phyloP scores from a whole-genome alignment of 2,113 vertebrate species.

The Polypterus bichir region DNA sequence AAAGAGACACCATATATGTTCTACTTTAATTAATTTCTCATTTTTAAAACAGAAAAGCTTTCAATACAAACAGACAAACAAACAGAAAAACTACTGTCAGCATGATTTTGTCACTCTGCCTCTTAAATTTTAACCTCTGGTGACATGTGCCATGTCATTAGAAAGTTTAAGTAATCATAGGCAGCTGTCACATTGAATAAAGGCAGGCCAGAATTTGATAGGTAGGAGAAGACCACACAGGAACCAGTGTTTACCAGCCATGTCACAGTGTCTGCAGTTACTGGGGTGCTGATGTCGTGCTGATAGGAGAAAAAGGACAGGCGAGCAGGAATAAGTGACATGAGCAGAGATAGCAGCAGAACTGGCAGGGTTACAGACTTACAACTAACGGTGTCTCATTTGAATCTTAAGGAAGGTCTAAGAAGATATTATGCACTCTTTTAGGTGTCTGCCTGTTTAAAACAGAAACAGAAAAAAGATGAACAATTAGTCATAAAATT shows the following conservation, averaged over 20 bases:
- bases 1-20: too few relatives aligned
- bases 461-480: too few relatives aligned
- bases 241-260: background rate
- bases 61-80: slow-evolving; percentile 17
- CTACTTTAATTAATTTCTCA: too few relatives aligned
- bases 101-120: slow-evolving; percentile 23
- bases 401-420: too few relatives aligned
- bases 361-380: background rate
- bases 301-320: background rate
- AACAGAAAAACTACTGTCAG: background rate
- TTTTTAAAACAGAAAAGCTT: too few relatives aligned
- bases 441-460: too few relatives aligned
- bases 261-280: background rate
- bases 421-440: too few relatives aligned
- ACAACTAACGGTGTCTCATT: background rate
- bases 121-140: slow-evolving; percentile 16
- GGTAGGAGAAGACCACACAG: slow-evolving; percentile 26
- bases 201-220: slow-evolving; percentile 10
- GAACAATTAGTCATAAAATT: too few relatives aligned
- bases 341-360: background rate
- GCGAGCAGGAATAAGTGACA: slow-evolving; percentile 1
- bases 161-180: slow-evolving; percentile 14
- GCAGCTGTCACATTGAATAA: slow-evolving; percentile 25
- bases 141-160: slow-evolving; percentile 28
- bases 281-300: background rate